Conservation (phyloP, 2,888 invertebrate species). For the Ptychoptera albimana region DNA sequence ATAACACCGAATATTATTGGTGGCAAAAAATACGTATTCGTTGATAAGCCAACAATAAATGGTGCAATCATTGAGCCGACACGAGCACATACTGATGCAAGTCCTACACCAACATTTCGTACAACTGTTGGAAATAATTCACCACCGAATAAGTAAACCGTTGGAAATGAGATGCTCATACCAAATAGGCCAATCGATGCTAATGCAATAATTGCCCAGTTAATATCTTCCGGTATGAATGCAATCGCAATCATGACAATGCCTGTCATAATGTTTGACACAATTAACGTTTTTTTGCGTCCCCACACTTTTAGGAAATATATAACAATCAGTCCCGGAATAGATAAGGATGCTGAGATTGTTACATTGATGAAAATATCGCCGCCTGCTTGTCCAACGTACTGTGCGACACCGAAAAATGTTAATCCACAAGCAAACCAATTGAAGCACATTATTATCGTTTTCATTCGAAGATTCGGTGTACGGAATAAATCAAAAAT, state of each 20-base stretch:
- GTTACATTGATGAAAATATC: slow-evolving; percentile 73
- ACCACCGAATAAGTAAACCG: slow-evolving; percentile 73
- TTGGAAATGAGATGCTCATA: slow-evolving; percentile 68
- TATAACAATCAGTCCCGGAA: slow-evolving; percentile 48
- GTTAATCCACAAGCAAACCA: slow-evolving; percentile 77
- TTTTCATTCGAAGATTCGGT: slow-evolving; percentile 50
- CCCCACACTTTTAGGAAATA: slow-evolving; percentile 49
- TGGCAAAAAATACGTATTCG: slow-evolving; percentile 42
- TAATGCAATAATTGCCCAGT: slow-evolving; percentile 41
- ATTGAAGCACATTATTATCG: slow-evolving; percentile 55
- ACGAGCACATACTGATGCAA: slow-evolving; percentile 71
- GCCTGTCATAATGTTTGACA: slow-evolving; percentile 47
- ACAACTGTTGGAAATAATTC: slow-evolving; percentile 83
- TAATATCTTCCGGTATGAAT: slow-evolving; percentile 29
- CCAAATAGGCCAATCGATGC: slow-evolving; percentile 66
- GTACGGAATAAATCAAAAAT: slow-evolving; percentile 51
- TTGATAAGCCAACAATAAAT: slow-evolving; percentile 49
- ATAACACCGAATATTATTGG: slow-evolving; percentile 55
- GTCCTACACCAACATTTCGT: slow-evolving; percentile 71
- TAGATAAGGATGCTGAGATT: slow-evolving; percentile 53
- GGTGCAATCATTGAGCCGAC: slow-evolving; percentile 77
- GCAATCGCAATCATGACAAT: slow-evolving; percentile 47
- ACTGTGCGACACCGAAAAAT: slow-evolving; percentile 80
- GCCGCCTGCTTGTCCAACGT: slow-evolving; percentile 62
- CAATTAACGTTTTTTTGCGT: slow-evolving; percentile 46